Percentiles rank a stretch among this genome's conserved stretches.
Evolutionary conservation across 1,140 invertebrate species (phyloP).

Genomic region (Drosophila bocqueti): DNA sequence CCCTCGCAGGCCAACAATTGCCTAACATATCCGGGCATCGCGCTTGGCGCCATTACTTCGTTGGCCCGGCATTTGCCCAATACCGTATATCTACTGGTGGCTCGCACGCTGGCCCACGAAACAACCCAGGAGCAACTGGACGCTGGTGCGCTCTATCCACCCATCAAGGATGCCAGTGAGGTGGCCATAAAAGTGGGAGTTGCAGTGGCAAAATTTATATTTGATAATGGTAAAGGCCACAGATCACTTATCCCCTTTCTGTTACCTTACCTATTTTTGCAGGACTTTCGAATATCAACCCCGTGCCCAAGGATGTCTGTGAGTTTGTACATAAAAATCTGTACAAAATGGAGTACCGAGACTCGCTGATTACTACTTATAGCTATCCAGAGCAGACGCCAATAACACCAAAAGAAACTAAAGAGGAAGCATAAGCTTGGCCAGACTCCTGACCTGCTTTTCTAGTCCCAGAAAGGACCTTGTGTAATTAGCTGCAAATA

Average conservation of each 20-base stretch:
- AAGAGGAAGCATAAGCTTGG: conserved; percentile 6
- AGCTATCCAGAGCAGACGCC: conserved; percentile 6
- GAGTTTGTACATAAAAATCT: neutral
- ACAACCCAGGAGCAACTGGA: conserved; percentile 92
- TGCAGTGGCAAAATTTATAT: conserved; percentile 93
- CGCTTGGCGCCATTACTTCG: conserved; percentile 92
- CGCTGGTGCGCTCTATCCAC: conserved; percentile 96
- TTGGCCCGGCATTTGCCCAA: conserved; percentile 93
- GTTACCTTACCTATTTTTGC: neutral
- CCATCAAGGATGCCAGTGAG: conserved; percentile 92
- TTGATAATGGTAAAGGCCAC: conserved; percentile 85
- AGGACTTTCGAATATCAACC: conserved; percentile 31
- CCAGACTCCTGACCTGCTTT: conserved; percentile 16
- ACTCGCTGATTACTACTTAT: conserved; percentile 34
- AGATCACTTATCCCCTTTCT: neutral
- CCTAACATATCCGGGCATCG: conserved; percentile 97
- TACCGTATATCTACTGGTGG: conserved; percentile 94
- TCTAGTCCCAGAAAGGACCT: neutral
- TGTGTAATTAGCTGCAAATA: conserved; percentile 29
- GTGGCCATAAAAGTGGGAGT: conserved; percentile 95
- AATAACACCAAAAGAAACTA: neutral
- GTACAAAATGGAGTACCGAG: conserved; percentile 28
- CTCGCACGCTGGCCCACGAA: conserved; percentile 91
- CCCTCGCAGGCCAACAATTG: conserved; percentile 98
- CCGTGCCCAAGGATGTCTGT: conserved; percentile 17